phyloP scores from a whole-genome alignment of 2,113 vertebrate genomes.

The Eretmochelys imbricata region DNA sequence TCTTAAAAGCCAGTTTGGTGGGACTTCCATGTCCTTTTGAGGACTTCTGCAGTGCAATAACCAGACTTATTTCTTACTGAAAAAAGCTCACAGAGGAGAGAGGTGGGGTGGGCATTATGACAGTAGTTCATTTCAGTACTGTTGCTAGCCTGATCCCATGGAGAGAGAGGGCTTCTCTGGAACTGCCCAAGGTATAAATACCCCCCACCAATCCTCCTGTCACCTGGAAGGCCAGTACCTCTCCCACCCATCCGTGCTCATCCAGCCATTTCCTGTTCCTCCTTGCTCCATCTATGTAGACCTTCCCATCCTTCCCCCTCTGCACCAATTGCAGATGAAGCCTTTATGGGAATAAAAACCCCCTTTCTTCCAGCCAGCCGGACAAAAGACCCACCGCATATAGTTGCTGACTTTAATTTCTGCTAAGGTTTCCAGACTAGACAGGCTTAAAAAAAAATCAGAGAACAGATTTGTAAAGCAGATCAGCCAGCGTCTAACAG shows the following conservation, averaged over 20 bases:
- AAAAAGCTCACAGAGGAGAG: neutral
- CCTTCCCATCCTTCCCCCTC: neutral
- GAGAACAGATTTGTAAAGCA: constrained; percentile 32
- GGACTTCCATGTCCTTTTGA: neutral
- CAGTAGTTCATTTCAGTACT: neutral
- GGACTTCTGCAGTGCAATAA: neutral
- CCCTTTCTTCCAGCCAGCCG: neutral
- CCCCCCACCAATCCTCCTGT: neutral
- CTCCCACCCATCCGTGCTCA: neutral
- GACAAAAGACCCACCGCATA: neutral
- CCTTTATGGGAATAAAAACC: neutral
- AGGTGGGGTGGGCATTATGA: neutral
- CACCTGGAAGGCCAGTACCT: neutral
- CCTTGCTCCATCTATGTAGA: neutral
- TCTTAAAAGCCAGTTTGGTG: neutral
- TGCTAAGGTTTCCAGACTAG: constrained; percentile 8
- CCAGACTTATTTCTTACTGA: neutral
- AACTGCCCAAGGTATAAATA: neutral
- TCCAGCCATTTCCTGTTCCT: neutral
- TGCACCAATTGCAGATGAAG: neutral
- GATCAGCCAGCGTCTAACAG: neutral
- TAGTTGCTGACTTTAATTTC: neutral
- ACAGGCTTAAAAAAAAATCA: constrained; percentile 18
- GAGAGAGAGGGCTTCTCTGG: neutral
- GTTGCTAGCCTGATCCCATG: neutral